Evolutionary conservation across 2,113 vertebrate genomes (phyloP), one percentile per base, ranked within the genome.

Genomic region (Eclectus roratus): DNA sequence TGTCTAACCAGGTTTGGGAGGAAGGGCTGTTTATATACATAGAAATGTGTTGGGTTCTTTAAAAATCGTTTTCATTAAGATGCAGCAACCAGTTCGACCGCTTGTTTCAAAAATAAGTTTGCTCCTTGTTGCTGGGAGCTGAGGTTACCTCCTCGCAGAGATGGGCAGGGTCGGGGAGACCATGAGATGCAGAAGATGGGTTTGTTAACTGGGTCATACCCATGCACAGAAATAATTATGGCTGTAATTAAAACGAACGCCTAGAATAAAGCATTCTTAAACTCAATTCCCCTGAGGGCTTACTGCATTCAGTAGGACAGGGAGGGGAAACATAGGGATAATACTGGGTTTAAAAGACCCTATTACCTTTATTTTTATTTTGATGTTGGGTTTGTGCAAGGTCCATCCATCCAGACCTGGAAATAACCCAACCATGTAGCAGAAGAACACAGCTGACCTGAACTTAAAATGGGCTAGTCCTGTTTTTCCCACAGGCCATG

Each of bases 1-100:
- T 97, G 96, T 96, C 97, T 96, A 96, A 96, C 98, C 97, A 94
- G 97, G 85, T 97, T 97, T 94, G 95, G 89, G 91, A 97, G 97
- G 96, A 97, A 97, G 89, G 85, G 81, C 76, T 97, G 96, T 97
- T 96, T 95, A 93, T 96, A 92, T 80, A 92, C 96, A 89, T 91
- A 79, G 94, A 94, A 89, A 85, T 94, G 61, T 64, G 35, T 88
- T 53, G 56, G 33, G 56, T 24, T 63, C 64, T 52, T 35, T 31
- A 2, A 61, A 65, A 94, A 49, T 88, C 37, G 65, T 95, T 97
- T 97, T 97, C 94, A 96, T 97, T 91, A 95, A 89, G 89, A 96
- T 84, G 91, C 93, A 94, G 91, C 93, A 98, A 97, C 97, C 95
- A 94, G 97, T 97, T 65, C 1, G 24, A 88, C 96, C 17, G 50